Evolutionary conservation across 1,140 invertebrate species (phyloP).

Genomic region (Babylonia areolata): DNA sequence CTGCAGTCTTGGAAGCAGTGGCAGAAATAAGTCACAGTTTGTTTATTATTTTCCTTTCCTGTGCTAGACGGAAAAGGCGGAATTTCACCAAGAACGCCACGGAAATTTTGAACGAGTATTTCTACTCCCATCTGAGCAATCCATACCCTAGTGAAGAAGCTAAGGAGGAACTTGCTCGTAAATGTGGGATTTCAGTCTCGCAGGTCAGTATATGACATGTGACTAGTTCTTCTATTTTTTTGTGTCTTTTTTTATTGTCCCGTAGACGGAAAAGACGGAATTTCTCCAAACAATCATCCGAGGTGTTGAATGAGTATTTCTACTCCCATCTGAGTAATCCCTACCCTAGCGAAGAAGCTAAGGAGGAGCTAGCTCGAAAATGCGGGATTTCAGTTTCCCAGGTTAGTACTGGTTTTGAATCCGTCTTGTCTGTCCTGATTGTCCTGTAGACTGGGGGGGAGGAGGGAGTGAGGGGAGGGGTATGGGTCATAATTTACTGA

Average conservation of each 20-base stretch:
- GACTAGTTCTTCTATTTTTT: constrained; percentile 17
- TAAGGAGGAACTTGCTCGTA: constrained; percentile 99
- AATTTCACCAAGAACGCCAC: constrained; percentile 99
- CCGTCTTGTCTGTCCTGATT: constrained; percentile 12
- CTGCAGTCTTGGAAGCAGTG: background rate
- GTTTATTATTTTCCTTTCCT: constrained; percentile 13
- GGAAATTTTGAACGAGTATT: constrained; percentile 99
- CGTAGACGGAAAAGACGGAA: constrained; percentile 96
- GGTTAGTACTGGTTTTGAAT: constrained; percentile 76
- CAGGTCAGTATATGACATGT: constrained; percentile 80
- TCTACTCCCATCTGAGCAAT: constrained; percentile 99
- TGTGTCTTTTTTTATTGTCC: constrained; percentile 24
- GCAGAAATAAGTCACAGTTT: constrained; percentile 17
- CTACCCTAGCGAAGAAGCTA: constrained; percentile 99
- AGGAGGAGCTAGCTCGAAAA: constrained; percentile 99
- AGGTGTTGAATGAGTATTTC: constrained; percentile 99
- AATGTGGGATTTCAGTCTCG: constrained; percentile 99
- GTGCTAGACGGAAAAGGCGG: constrained; percentile 92
- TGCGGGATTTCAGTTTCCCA: constrained; percentile 99
- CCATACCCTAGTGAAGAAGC: constrained; percentile 99
- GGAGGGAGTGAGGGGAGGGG: no score
- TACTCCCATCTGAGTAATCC: constrained; percentile 99
- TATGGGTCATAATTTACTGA: no score
- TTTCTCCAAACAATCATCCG: constrained; percentile 99
- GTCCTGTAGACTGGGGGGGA: no score